Evolutionary conservation across 2,888 invertebrate genomes (phyloP), one percentile per base, ranked within the genome.

Genomic region (Agrypnus murinus): DNA sequence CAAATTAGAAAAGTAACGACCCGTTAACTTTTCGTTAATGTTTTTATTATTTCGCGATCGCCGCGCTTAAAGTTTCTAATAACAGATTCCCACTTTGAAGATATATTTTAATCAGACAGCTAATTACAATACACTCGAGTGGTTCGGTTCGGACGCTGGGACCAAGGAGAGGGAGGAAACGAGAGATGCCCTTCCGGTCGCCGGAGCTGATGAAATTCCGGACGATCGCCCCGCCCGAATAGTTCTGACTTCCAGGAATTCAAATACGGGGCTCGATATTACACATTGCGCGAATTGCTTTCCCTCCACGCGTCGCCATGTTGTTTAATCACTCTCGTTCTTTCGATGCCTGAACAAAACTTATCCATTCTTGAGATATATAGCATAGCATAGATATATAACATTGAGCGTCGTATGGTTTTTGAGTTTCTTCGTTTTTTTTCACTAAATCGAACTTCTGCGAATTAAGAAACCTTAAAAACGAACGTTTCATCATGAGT

Each of bases 181-280:
- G 87, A 87, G 87, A 87, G 87, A 87, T 86, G 87, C 86, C 86
- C 87, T 89, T 89, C 88, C 89, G 87, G 89, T 89, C 86, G 87
- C 87, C 85, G 88, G 88, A 88, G 87, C 87, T 84, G 90, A 90
- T 84, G 84, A 86, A 85, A 86, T 85, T 84, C 85, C 85, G 80
- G 78, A 77, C 83, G 82, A 84, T 84, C 82, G 84, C 82, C 79
- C 77, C 78, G 81, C 82, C 84, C 81, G 82, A 83, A 84, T 84
- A 84, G 84, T 85, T 85, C 83, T 84, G 84, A 84, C 83, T 84
- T 83, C 76, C 83, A 80, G 84, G 84, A 84, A 84, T 84, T 84
- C 83, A 84, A 84, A 84, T 84, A 84, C 82, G 71, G 46, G 57
- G 77, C 77, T 76, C 81, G 81, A 85, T 85, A 85, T 83, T 84